Percentiles rank a stretch among this genome's conserved stretches.
phyloP scores from a whole-genome alignment of 2,888 invertebrate genomes.

The Saturnia japonica region DNA sequence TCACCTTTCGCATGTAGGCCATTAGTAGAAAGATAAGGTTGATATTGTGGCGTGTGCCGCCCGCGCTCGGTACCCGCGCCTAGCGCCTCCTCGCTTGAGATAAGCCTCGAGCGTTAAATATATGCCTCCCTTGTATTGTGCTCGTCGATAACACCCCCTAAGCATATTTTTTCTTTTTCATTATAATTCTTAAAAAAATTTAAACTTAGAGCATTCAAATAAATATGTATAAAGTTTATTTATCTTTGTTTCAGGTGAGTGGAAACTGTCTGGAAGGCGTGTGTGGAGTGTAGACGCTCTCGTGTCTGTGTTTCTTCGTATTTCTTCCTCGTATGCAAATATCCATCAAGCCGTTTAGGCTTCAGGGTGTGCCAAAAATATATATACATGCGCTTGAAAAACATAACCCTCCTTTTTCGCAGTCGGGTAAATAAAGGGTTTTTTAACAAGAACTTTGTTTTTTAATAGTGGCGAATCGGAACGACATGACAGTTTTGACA shows the following conservation, averaged over 20 bases:
- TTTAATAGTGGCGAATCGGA: too few relatives aligned
- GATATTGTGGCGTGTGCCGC: conserved; percentile 64
- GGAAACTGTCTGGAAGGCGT: background rate
- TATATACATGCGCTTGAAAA: too few relatives aligned
- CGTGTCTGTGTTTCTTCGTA: too few relatives aligned
- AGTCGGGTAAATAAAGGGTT: too few relatives aligned
- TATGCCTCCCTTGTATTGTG: conserved; percentile 62
- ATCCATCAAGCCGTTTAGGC: too few relatives aligned
- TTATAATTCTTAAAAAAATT: background rate
- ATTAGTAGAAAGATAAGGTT: conserved; percentile 76
- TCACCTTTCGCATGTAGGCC: conserved; percentile 76
- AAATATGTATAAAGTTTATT: background rate
- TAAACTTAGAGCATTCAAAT: background rate
- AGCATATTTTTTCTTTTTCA: conserved; percentile 26
- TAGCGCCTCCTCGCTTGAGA: conserved; percentile 54
- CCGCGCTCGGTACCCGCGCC: conserved; percentile 35
- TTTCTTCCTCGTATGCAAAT: too few relatives aligned
- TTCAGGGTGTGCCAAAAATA: too few relatives aligned
- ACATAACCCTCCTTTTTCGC: too few relatives aligned
- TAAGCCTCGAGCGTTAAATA: conserved; percentile 70
- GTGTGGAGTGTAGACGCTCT: too few relatives aligned
- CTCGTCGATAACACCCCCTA: conserved; percentile 51
- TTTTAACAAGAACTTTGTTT: too few relatives aligned
- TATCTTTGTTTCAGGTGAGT: conserved; percentile 8
- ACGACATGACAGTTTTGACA: too few relatives aligned